phyloP scores from a whole-genome alignment of 2,888 invertebrate genomes.

The Folsomia manolachei region DNA sequence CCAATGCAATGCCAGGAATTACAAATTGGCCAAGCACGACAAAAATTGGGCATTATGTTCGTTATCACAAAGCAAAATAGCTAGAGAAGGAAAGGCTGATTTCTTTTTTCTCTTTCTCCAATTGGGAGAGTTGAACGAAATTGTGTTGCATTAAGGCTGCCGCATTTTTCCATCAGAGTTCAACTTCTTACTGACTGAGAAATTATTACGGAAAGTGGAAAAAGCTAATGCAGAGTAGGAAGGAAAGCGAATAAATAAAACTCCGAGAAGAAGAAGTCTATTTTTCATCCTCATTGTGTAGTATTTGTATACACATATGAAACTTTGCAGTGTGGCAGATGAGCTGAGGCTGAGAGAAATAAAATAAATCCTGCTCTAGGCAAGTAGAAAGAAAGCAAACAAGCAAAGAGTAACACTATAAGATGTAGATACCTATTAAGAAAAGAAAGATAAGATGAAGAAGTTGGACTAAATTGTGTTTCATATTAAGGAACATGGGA shows the following conservation, averaged over 20 bases:
- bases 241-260: background rate
- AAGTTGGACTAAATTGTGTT: conserved; percentile 7
- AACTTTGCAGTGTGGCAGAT: too few species aligned
- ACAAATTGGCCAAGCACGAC: too few species aligned
- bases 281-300: background rate
- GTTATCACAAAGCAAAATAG: too few species aligned
- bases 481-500: conserved; percentile 11
- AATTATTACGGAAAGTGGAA: background rate
- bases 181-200: too few species aligned
- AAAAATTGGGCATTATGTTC: too few species aligned
- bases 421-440: conserved; percentile 2
- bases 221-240: background rate
- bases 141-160: too few species aligned
- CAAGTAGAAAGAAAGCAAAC: conserved; percentile 8
- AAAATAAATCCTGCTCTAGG: conserved; percentile 14
- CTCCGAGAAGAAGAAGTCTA: background rate
- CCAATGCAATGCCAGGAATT: too few species aligned
- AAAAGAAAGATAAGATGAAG: conserved; percentile 14
- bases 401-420: background rate
- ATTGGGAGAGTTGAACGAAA: too few species aligned
- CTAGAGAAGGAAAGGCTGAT: too few species aligned
- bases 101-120: too few species aligned
- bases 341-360: conserved; percentile 7
- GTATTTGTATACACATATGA: too few species aligned
- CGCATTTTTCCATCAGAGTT: too few species aligned